Conservation (phyloP, 2,113 vertebrate species). For the Cyprinus carpio region DNA sequence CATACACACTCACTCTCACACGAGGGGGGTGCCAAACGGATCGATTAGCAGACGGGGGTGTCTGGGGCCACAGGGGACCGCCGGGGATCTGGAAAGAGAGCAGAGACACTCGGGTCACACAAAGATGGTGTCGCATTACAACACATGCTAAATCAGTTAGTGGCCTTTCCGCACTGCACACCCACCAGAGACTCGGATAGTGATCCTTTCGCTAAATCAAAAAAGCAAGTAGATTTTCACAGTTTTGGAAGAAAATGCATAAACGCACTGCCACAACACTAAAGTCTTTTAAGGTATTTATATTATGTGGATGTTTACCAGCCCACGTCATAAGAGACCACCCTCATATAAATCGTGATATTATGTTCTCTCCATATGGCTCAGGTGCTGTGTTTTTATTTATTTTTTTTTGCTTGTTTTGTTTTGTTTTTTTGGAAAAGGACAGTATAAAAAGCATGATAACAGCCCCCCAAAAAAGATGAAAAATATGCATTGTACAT, state of each 20-base stretch:
- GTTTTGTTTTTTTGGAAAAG: not conserved
- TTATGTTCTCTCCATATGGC: not conserved
- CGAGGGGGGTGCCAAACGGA: constrained; percentile 72
- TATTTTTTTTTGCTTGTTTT: no score
- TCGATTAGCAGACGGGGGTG: constrained; percentile 76
- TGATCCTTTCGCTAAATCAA: constrained; percentile 50
- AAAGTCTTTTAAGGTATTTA: not conserved
- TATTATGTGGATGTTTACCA: not conserved
- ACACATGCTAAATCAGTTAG: constrained; percentile 80
- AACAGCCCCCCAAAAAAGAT: no score
- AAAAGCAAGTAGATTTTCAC: constrained; percentile 17
- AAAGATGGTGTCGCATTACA: constrained; percentile 76
- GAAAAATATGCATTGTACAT: not conserved
- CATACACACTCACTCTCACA: constrained; percentile 46
- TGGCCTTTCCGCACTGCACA: constrained; percentile 52
- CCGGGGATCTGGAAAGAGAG: constrained; percentile 58
- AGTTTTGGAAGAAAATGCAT: not conserved
- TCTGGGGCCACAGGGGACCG: constrained; percentile 69
- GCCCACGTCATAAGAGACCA: not conserved
- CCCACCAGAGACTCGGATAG: constrained; percentile 41
- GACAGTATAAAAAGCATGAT: no score
- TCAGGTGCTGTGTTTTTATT: no score
- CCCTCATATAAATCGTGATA: not conserved
- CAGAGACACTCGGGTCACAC: constrained; percentile 70
- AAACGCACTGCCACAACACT: not conserved